Evolutionary conservation across 2,888 invertebrate species (phyloP).

Genomic region (Abrostola tripartita): DNA sequence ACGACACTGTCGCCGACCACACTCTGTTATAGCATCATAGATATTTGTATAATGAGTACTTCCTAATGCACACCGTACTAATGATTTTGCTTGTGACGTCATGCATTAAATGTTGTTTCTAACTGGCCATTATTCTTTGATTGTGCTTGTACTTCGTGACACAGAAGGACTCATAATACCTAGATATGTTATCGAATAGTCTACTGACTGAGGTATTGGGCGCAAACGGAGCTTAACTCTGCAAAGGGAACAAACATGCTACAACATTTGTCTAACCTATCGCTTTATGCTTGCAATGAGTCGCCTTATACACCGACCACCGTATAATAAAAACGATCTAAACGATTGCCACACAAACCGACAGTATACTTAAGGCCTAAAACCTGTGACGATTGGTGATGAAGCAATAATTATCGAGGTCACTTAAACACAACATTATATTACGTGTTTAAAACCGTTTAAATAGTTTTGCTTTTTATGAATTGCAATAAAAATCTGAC

Average conservation of each 20-base stretch:
- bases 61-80: neutral
- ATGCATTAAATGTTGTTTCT: neutral
- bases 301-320: neutral
- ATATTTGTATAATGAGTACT: conserved; percentile 5
- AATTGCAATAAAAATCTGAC: conserved; percentile 41
- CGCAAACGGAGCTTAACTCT: too few species aligned
- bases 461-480: conserved; percentile 27
- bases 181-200: too few species aligned
- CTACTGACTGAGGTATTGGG: too few species aligned
- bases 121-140: neutral
- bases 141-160: neutral
- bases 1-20: conserved; percentile 14
- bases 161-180: too few species aligned
- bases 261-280: too few species aligned
- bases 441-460: conserved; percentile 25
- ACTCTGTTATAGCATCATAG: conserved; percentile 19
- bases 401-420: conserved; percentile 47
- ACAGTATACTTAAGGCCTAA: conserved; percentile 14
- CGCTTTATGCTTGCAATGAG: too few species aligned
- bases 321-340: neutral
- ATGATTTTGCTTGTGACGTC: neutral
- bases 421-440: conserved; percentile 25
- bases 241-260: too few species aligned
- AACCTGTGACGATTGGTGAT: conserved; percentile 18
- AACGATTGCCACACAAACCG: neutral